These are phyloP conservation scores for Plebejus argus DNA, from an alignment of 2,888 invertebrate species.

Conservation along the genomic window DNA sequence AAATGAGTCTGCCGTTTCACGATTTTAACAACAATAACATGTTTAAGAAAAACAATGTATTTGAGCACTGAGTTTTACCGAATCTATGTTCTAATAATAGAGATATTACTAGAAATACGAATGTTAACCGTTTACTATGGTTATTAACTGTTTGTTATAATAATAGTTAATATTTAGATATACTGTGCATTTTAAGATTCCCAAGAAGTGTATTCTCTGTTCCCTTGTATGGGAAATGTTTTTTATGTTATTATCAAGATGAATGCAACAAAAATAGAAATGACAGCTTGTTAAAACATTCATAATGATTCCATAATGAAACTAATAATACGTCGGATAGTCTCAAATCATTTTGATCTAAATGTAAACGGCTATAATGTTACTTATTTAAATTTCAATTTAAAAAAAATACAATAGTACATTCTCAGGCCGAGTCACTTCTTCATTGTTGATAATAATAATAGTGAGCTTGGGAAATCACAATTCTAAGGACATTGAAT, in stretches of 20 bases:
- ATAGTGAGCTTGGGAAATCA: slow-evolving; percentile 14
- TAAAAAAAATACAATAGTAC: too few species aligned
- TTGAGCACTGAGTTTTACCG: slow-evolving; percentile 7
- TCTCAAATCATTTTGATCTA: too few species aligned
- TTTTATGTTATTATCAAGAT: background rate
- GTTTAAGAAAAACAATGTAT: slow-evolving; percentile 46
- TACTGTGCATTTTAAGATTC: slow-evolving; percentile 19
- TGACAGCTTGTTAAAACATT: background rate
- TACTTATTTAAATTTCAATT: too few species aligned
- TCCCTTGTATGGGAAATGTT: background rate
- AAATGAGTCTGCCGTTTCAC: slow-evolving; percentile 17
- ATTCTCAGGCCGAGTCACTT: background rate
- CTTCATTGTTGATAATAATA: background rate
- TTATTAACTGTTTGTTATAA: slow-evolving; percentile 18
- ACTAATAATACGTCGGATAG: too few species aligned
- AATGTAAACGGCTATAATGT: too few species aligned
- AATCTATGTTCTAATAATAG: slow-evolving; percentile 24
- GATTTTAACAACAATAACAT: slow-evolving; percentile 41
- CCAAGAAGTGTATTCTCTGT: background rate
- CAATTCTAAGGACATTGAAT: slow-evolving; percentile 15
- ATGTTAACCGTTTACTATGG: slow-evolving; percentile 16
- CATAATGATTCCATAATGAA: background rate
- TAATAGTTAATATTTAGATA: slow-evolving; percentile 17
- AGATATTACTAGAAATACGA: slow-evolving; percentile 26
- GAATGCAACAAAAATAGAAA: background rate